Base-by-base conservation (phyloP, 1,140 invertebrate genomes). In the Zaprionus taronus region DNA sequence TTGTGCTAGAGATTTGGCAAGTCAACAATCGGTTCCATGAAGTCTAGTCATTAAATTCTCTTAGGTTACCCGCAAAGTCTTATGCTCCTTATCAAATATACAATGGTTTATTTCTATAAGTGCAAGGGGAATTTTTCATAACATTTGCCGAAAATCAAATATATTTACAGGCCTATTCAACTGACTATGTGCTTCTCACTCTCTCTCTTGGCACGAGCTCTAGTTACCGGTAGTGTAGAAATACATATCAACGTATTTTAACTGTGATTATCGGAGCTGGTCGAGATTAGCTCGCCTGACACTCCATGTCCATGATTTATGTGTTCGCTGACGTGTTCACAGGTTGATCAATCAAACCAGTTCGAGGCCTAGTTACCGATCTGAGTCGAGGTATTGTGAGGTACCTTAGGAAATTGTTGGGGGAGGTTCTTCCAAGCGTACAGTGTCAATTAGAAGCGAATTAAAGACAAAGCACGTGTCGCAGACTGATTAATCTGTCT, bases 291-390 rank as follows among this genome's bases (percentile, higher is more conserved):
- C 68, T 28, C 12, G 38, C 20, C 14, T 71, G 68, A 76, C 73
- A 76, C 68, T 72, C 61, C 34, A 72, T 20, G 68, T 72, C 68
- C 44, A 76, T 72, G 73, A 76, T 76, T 71, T 76, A 76, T 76
- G 68, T 76, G 73, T 56, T 61, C 26, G 17, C 34, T 53, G 73
- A 60, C 61, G 55, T 63, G 26, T 26, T 61, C 22, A 55, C 58
- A 36, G 60, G 73, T 53, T 75, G 61, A 76, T 76, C 73, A 76
- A 76, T 76, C 73, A 76, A 72, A 76, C 41, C 53, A 44, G 72
- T 60, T 75, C 34, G 68, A 38, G 58, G 34, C 63, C 70, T 53
- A 67, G 41, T 67, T 72, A 55, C 26, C 34, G 68, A 71, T 71
- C 36, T 12, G 15, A 22, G 20, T 51, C n/a, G n/a, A n/a, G n/a